Base-by-base conservation (phyloP, 2,888 invertebrate genomes). In the Ormyrus pomaceus region DNA sequence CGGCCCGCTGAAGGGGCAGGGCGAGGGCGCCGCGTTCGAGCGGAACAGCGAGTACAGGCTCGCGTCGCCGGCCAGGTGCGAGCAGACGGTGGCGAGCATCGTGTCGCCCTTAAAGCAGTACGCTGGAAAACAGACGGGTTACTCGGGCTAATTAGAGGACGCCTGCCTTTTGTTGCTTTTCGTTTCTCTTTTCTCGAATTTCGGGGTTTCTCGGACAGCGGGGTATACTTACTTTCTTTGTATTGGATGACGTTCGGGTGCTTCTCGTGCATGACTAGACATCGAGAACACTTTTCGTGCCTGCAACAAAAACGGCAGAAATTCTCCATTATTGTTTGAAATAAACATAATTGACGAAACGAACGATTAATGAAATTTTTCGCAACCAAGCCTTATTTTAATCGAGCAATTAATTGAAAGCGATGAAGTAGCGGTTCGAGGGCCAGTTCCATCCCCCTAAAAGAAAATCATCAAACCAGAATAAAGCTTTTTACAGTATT, bases 1-100 rank as follows among this genome's bases (percentile, higher is more conserved):
- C 0, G 96, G 96, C 50, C 95, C 94, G 84, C 94, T 94, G 91
- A 97, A 96, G 1, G 97, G 97, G 87, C 97, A 97, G 48, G 94
- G 92, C 86, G 95, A 93, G 0, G 96, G 95, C 64, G 93, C 92
- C 0, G 95, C 95, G 82, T 93, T 92, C 1, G 94, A 94, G 75
- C 95, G 92, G 91, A 96, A 96, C 93, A 96, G 94, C 83, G 95
- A 95, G 92, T 93, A 94, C 0, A 96, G 92, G 0, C 93, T 92
- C 0, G 95, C 95, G 88, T 96, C 96, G 0, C 95, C 95, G 45
- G 94, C 93, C 87, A 96, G 94, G 78, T 92, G 91, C 86, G 93
- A 93, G 89, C 96, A 96, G 82, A 94, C 92, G 34, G 34, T 34
- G 34, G 34, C 34, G 34, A 34, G 34, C 34, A 9, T 93, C 92